Conservation (phyloP, 1,140 invertebrate genomes). For the Drosophila sechellia region DNA sequence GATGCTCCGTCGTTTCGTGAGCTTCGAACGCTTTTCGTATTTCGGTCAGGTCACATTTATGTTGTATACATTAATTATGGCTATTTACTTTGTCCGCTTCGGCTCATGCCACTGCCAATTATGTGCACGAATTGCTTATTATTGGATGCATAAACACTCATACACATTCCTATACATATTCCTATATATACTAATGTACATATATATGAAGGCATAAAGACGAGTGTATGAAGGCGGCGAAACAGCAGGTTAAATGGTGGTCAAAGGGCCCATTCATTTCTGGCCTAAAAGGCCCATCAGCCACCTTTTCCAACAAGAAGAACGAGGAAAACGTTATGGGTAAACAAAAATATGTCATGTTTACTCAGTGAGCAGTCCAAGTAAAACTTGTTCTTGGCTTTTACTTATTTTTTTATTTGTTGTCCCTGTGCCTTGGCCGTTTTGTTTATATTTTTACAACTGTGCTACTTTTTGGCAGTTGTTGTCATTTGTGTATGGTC, state of each 20-base stretch:
- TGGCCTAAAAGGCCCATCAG: constrained; percentile 71
- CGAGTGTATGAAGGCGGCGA: constrained; percentile 42
- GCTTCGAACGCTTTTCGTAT: constrained; percentile 59
- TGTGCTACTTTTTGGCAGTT: constrained; percentile 52
- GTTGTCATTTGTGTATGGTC: constrained; percentile 63
- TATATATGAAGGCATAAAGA: background rate
- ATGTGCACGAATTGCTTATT: constrained; percentile 81
- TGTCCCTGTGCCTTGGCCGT: background rate
- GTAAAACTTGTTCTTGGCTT: constrained; percentile 46
- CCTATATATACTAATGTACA: background rate
- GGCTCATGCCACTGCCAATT: constrained; percentile 63
- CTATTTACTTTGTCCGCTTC: constrained; percentile 68
- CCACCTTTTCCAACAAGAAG: constrained; percentile 21
- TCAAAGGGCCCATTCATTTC: constrained; percentile 66
- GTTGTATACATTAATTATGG: constrained; percentile 83
- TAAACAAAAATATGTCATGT: constrained; percentile 75
- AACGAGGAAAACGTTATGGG: constrained; percentile 43
- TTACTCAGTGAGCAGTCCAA: constrained; percentile 66
- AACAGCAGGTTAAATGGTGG: constrained; percentile 73
- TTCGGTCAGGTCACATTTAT: constrained; percentile 79
- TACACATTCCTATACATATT: constrained; percentile 18
- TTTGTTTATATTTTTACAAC: constrained; percentile 51
- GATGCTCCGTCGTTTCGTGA: constrained; percentile 16
- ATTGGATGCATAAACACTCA: constrained; percentile 68
- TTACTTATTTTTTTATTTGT: constrained; percentile 3